Base-by-base conservation (phyloP, 2,797 vertebrate species). In the Amazona ochrocephala region DNA sequence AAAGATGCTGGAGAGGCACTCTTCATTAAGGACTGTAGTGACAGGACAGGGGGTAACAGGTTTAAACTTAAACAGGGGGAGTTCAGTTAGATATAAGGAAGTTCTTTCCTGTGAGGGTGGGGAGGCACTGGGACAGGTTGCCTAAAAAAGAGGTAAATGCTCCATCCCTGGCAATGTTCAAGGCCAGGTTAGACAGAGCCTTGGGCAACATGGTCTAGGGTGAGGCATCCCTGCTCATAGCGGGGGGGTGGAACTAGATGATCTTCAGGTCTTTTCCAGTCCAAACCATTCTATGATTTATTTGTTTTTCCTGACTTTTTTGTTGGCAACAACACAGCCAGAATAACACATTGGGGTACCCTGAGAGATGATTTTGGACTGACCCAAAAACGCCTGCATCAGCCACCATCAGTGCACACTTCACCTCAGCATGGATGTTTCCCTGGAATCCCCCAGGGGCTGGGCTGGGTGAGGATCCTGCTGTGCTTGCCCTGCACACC, bases 391-490 rank as follows among this genome's bases (percentile, higher is more conserved):
- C 2, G 17, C 17, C 32, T 11, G 5, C 26, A 56, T 56, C 54
- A 50, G 26, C 39, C 41, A 54, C 22, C 41, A 20, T 12, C 50
- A 42, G 5, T 0, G 3, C 27, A 30, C 5, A 0, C 44, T 44
- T 44, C 5, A 13, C 26, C 39, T 27, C 85, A 37, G 42, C 1
- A 0, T 5, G 65, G 41, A 11, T 6, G 1, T 16, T 60, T 72
- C 79, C 45, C 12, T 17, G 39, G 29, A 11, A 9, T 26, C 2
- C 11, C 26, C 27, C 13, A 32, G 12, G 5, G 30, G 5, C 21
- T 32, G 37, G n/a, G 17, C 3, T 67, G 41, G 37, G 8, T 9
- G 22, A 48, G 21, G 39, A 29, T 42, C 26, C 81, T 27, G 0
- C 7, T 7, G 62, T 9, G 42, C 47, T 62, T 53, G 23, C 37